phyloP scores from a whole-genome alignment of 2,888 invertebrate species.

The Sepiola atlantica region DNA sequence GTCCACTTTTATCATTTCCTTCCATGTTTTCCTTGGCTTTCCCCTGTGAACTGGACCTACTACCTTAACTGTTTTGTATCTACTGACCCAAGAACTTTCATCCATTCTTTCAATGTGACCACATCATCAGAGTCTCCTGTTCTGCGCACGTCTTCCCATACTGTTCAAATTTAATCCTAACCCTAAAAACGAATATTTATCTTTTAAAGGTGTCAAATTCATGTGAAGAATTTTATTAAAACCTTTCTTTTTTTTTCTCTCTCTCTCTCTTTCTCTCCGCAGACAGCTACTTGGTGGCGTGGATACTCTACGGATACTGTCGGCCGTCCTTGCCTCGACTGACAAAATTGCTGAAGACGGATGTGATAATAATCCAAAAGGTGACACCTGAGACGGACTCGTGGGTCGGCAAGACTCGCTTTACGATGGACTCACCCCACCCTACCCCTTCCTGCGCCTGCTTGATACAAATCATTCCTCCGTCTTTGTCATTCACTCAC shows the following conservation, averaged over 20 bases:
- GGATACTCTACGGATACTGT: slow-evolving; percentile 67
- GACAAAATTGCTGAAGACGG: slow-evolving; percentile 64
- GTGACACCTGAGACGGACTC: background rate
- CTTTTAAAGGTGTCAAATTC: no score
- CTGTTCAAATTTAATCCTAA: no score
- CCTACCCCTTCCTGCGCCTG: background rate
- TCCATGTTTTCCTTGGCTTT: no score
- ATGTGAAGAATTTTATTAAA: background rate
- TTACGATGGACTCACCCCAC: background rate
- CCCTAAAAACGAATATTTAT: no score
- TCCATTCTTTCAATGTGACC: no score
- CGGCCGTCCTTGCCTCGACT: slow-evolving; percentile 68
- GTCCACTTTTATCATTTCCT: no score
- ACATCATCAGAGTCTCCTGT: no score
- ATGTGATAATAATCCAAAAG: background rate
- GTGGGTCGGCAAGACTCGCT: background rate
- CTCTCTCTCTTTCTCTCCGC: slow-evolving; percentile 50
- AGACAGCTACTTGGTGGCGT: slow-evolving; percentile 71
- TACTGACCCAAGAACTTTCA: no score
- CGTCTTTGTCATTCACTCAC: background rate
- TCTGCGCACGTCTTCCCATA: no score
- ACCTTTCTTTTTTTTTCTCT: background rate
- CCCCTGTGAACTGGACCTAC: no score
- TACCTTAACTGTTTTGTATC: no score
- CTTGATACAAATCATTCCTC: background rate